Evolutionary conservation across 2,888 invertebrate species (phyloP), one percentile per base, ranked within the genome.

Genomic region (Auanema freiburgensis): DNA sequence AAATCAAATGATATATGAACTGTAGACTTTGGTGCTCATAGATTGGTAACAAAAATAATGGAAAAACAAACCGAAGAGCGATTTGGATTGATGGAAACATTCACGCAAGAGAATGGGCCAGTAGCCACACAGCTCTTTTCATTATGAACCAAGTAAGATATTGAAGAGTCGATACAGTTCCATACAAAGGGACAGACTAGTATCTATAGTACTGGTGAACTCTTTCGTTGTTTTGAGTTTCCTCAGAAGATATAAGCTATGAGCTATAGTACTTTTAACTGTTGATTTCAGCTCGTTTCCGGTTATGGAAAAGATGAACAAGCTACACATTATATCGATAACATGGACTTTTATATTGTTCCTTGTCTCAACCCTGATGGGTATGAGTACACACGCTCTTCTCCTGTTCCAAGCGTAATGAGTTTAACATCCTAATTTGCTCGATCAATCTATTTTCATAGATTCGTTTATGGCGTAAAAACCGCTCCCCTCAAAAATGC

Each of bases 11-110:
- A 21, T n/a, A 52, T 2, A 10, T 23, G 25, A 52, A 21, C n/a
- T 23, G 25, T 5, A 24, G 4, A 52, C 16, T 6, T 24, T 5
- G 51, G 11, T 10, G 16, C 25, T 57, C 68, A 46, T 33, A 79
- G 78, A 75, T 79, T 50, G 80, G 79, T 18, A 65, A 72, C 18
- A 67, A 68, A 16, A 63, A 67, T 21, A 33, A 55, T 10, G 67
- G 75, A 43, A 69, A 65, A 8, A 60, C 62, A 8, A 56, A 62
- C 56, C 81, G 81, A 60, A 67, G 77, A 25, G 79, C 73, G 12
- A 66, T 84, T 25, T 83, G 82, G 82, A 80, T 83, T n/a, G 83
- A 83, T 66, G 83, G 82, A n/a, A 83, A 83, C 63, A 83, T 83
- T 24, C 83, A 83, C 64, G 81, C 83, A 12, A 65, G 81, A 25